Base-by-base conservation (phyloP, 2,797 vertebrate species). In the Intellagama lesueurii region DNA sequence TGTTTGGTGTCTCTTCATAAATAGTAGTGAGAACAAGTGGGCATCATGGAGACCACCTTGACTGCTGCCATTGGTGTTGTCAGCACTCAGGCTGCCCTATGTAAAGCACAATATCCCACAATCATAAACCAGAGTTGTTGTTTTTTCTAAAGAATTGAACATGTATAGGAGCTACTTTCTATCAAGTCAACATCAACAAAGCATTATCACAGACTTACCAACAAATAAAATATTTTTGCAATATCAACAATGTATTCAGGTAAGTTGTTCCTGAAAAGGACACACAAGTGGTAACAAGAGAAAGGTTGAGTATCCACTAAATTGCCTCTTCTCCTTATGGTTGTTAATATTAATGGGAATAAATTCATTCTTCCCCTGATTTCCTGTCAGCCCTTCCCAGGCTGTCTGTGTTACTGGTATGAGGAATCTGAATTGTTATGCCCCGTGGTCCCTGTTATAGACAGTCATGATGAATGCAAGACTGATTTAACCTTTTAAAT, bases 401-500 rank as follows among this genome's bases (percentile, higher is more conserved):
- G 44, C 78, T 93, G 6, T 93, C 85, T 91, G n/a, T 86, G 90
- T 78, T 73, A 93, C 44, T 64, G 47, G 86, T 56, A 78, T 88
- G 92, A 95, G 83, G 87, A 95, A 90, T 93, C 85, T 91, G 87
- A 94, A 91, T 92, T 94, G 88, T 85, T 92, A 94, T 95, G 83
- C 88, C 73, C 90, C 89, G 91, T 83, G 91, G 87, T 76, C 82
- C 91, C 82, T 90, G 87, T 94, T 96, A 91, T 90, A 93, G 91
- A 91, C 88, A 92, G 60, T 88, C 93, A 86, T 70, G 88, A 95
- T 93, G 90, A 90, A 92, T 8, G 2, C 32, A 90, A 73, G 56
- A 91, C 70, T 94, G 91, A 90, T 92, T 95, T 95, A 96, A 95
- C 93, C 86, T 96, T 95, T 96, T 89, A 91, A 95, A 80, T 90